A percentile compares a stretch with the other conserved stretches of the same genome.
Evolutionary conservation across 2,888 invertebrate genomes (phyloP).

Genomic region (Nemotelus nigrinus): DNA sequence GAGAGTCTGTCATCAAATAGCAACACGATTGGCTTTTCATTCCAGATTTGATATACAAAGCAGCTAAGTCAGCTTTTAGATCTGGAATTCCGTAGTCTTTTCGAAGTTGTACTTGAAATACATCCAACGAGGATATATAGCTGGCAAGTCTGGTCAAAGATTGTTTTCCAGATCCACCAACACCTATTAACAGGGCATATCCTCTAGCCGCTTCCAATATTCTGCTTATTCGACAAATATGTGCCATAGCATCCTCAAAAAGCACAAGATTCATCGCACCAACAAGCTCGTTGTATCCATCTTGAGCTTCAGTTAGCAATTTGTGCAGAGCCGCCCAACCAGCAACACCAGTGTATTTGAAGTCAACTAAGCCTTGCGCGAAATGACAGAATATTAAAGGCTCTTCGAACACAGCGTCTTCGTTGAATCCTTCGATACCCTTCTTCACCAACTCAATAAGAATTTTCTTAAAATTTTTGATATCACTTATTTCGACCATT

Average conservation of each 20-base stretch:
- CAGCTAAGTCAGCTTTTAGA: constrained; percentile 77
- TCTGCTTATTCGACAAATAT: constrained; percentile 90
- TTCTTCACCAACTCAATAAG: constrained; percentile 82
- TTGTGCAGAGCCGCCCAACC: constrained; percentile 77
- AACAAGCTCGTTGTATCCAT: constrained; percentile 87
- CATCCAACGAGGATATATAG: constrained; percentile 90
- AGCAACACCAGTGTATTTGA: constrained; percentile 85
- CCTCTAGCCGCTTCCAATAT: constrained; percentile 92
- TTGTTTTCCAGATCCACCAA: constrained; percentile 95
- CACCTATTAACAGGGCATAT: constrained; percentile 91
- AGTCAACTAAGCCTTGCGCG: constrained; percentile 89
- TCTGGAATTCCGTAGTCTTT: constrained; percentile 88
- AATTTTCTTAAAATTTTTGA: constrained; percentile 77
- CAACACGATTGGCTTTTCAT: constrained; percentile 85
- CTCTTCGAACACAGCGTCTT: constrained; percentile 74
- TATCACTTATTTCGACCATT: constrained; percentile 82
- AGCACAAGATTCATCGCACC: constrained; percentile 93
- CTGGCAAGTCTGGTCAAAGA: constrained; percentile 88
- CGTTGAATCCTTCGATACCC: constrained; percentile 77
- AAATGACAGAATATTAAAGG: constrained; percentile 94
- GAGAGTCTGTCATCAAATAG: constrained; percentile 94
- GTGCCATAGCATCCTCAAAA: constrained; percentile 94
- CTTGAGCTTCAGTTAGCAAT: constrained; percentile 81
- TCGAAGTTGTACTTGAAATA: constrained; percentile 91
- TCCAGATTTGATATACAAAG: constrained; percentile 87